Conservation (phyloP, 2,888 invertebrate genomes). For the Cryptus viduatorius region DNA sequence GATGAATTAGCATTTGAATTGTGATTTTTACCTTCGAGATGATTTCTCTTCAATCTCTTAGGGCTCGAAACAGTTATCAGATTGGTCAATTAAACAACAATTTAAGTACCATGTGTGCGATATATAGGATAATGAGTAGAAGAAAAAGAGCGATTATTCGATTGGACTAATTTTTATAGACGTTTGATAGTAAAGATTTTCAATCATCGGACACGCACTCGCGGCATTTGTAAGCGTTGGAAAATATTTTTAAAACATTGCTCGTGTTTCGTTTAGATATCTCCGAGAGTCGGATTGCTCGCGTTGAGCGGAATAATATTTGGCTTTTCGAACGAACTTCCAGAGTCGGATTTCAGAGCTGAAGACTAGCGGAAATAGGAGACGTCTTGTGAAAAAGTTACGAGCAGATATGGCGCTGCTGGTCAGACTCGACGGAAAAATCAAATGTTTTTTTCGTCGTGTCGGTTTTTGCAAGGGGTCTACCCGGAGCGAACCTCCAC, state of each 20-base stretch:
- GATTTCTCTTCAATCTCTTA: background rate
- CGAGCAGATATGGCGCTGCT: slow-evolving; percentile 29
- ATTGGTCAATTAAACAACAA: too few species aligned
- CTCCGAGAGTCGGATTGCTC: slow-evolving; percentile 34
- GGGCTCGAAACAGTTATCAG: too few species aligned
- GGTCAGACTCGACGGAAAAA: slow-evolving; percentile 32
- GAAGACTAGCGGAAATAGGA: background rate
- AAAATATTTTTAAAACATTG: slow-evolving; percentile 20
- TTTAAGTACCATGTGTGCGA: too few species aligned
- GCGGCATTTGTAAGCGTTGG: slow-evolving; percentile 69
- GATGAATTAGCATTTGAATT: background rate
- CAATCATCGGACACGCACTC: slow-evolving; percentile 44
- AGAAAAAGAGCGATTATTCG: background rate
- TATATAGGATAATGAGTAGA: background rate
- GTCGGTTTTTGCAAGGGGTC: background rate
- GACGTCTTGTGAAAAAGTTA: background rate
- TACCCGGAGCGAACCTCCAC: background rate
- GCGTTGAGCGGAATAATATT: slow-evolving; percentile 39
- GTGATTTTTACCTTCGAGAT: background rate
- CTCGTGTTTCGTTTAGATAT: slow-evolving; percentile 34
- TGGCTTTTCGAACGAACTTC: slow-evolving; percentile 10
- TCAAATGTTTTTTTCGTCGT: slow-evolving; percentile 2
- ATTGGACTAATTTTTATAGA: background rate
- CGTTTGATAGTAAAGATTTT: background rate
- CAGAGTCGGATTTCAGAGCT: slow-evolving; percentile 45